phyloP scores from a whole-genome alignment of 1,140 invertebrate genomes.

The Drosophila hydei region DNA sequence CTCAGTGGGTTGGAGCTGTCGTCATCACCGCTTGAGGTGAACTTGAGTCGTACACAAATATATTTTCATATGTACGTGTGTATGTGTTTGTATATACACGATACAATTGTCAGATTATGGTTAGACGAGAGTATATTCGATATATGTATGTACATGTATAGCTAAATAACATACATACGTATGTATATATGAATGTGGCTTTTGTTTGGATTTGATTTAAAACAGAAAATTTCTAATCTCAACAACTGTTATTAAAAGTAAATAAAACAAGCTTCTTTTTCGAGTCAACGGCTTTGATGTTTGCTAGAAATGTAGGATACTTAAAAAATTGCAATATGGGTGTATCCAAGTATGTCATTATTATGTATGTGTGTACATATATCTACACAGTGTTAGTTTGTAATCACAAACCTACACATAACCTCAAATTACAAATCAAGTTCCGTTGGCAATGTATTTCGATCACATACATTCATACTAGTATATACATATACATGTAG shows the following conservation, averaged over 20 bases:
- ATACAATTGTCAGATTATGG: neutral
- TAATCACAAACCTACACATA: neutral
- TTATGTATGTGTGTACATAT: neutral
- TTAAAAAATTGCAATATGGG: constrained; percentile 5
- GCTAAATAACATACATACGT: no score
- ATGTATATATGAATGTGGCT: neutral
- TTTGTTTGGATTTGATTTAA: neutral
- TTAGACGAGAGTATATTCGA: neutral
- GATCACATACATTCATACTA: neutral
- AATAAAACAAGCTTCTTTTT: neutral
- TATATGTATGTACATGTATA: neutral
- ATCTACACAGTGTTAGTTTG: neutral
- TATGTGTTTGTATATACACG: neutral
- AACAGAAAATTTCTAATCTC: neutral
- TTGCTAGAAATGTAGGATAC: neutral
- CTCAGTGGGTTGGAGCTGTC: constrained; percentile 5
- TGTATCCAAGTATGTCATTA: no score
- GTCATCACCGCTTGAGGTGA: constrained; percentile 26
- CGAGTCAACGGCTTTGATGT: neutral
- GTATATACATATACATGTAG: constrained; percentile 41
- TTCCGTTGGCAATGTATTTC: neutral
- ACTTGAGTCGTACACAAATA: constrained; percentile 22
- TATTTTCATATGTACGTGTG: constrained; percentile 22
- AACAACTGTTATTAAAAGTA: constrained; percentile 1
- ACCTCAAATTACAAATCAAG: constrained; percentile 3